Evolutionary conservation across 2,113 vertebrate genomes (phyloP).

Genomic region (Misgurnus mizolepis): DNA sequence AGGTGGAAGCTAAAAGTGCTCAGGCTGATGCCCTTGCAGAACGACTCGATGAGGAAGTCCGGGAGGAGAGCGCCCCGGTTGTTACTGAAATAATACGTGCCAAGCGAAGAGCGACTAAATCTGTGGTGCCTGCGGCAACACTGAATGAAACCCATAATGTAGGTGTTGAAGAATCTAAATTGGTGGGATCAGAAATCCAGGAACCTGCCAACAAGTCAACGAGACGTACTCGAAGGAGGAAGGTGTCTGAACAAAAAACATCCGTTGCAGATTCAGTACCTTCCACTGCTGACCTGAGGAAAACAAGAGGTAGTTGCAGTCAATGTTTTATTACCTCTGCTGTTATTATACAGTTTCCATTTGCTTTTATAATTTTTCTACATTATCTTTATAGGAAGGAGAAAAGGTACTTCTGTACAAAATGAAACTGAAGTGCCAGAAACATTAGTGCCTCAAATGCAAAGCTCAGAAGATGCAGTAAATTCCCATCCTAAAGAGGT

Average conservation of each 20-base stretch:
- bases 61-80: conserved; percentile 51
- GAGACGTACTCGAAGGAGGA: conserved; percentile 63
- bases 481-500: conserved; percentile 60
- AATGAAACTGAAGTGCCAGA: conserved; percentile 37
- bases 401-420: conserved; percentile 43
- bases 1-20: conserved; percentile 64
- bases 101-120: conserved; percentile 54
- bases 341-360: not conserved
- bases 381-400: conserved; percentile 49
- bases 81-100: conserved; percentile 56
- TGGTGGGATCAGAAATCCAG: not conserved
- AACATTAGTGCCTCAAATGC: conserved; percentile 58
- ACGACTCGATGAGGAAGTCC: conserved; percentile 67
- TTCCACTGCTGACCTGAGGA: conserved; percentile 79
- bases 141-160: not conserved
- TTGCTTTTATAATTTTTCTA: not conserved
- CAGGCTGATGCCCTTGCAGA: conserved; percentile 71
- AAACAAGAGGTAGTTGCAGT: conserved; percentile 78
- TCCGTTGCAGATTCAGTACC: conserved; percentile 69
- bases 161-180: not conserved
- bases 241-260: conserved; percentile 53
- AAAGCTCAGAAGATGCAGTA: conserved; percentile 37
- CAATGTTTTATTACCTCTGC: not conserved
- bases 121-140: not conserved
- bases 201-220: conserved; percentile 12